Percentiles rank a stretch among this genome's conserved stretches.
These are phyloP conservation scores for Lasioglossum albipes DNA, from an alignment of 1,140 invertebrate species.

Conservation along the genomic window DNA sequence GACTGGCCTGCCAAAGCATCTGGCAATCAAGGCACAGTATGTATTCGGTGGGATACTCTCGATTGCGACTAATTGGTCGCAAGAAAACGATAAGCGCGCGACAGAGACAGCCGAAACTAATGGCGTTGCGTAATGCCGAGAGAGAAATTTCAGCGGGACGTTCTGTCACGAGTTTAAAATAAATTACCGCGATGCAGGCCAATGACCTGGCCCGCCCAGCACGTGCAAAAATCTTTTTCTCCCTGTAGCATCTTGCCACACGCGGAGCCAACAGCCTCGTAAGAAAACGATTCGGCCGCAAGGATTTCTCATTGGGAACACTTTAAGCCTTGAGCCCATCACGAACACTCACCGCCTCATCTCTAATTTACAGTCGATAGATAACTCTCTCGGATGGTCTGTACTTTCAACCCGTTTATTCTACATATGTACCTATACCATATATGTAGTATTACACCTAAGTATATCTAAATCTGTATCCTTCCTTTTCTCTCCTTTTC, in stretches of 20 bases:
- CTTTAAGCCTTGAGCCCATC: not conserved
- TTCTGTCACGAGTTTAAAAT: constrained; percentile 48
- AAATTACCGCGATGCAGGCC: constrained; percentile 49
- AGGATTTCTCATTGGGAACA: constrained; percentile 8
- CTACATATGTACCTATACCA: no score
- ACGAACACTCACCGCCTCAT: not conserved
- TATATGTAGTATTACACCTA: no score
- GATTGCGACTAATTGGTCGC: constrained; percentile 30
- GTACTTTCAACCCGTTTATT: not conserved
- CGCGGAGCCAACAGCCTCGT: constrained; percentile 21
- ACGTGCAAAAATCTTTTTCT: constrained; percentile 48
- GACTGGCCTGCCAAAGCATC: not conserved
- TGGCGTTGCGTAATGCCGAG: constrained; percentile 28
- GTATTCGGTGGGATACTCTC: not conserved
- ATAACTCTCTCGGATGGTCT: not conserved
- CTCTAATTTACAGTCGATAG: not conserved
- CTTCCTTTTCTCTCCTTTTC: not conserved
- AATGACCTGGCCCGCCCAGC: constrained; percentile 47
- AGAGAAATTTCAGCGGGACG: constrained; percentile 39
- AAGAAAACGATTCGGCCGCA: constrained; percentile 14
- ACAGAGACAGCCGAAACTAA: not conserved
- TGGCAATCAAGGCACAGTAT: not conserved
- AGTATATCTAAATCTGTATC: not conserved
- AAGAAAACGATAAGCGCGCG: constrained; percentile 13
- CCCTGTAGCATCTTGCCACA: constrained; percentile 36